Percentiles rank a stretch among this genome's conserved stretches.
Conservation (phyloP, 2,888 invertebrate genomes). For the Trichacis sp. region DNA sequence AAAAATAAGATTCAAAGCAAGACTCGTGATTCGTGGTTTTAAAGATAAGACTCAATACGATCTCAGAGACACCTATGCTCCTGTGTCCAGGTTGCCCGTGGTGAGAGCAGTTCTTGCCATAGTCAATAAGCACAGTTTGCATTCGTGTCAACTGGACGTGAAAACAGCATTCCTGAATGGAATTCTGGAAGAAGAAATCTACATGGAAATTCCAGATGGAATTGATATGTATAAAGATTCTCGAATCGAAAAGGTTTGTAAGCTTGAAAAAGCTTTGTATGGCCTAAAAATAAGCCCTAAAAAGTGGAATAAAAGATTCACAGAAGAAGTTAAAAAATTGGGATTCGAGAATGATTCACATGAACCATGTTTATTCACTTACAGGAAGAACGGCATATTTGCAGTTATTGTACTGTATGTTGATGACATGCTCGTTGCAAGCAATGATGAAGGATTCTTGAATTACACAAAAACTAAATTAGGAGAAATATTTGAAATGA, state of each 20-base stretch:
- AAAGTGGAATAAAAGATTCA: too few relatives aligned
- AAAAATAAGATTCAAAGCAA: constrained; percentile 19
- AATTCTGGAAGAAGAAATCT: constrained; percentile 18
- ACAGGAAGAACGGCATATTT: constrained; percentile 35
- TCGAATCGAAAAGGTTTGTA: constrained; percentile 17
- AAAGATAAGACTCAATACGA: constrained; percentile 32
- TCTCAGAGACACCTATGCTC: constrained; percentile 37
- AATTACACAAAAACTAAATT: constrained; percentile 33
- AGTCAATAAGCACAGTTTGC: constrained; percentile 23
- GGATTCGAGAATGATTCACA: too few relatives aligned
- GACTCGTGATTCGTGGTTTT: constrained; percentile 36
- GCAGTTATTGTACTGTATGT: constrained; percentile 42
- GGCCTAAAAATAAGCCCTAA: too few relatives aligned
- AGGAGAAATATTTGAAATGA: constrained; percentile 43
- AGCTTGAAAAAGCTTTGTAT: too few relatives aligned
- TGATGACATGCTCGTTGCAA: constrained; percentile 27
- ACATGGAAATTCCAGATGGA: too few relatives aligned
- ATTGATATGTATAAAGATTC: constrained; percentile 21
- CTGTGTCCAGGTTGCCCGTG: too few relatives aligned
- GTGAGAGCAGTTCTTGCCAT: constrained; percentile 26
- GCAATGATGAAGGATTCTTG: constrained; percentile 34
- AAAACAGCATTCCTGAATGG: too few relatives aligned
- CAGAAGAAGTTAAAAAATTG: too few relatives aligned
- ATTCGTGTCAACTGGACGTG: too few relatives aligned
- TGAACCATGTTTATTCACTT: too few relatives aligned